phyloP scores from a whole-genome alignment of 2,888 invertebrate genomes.

The Tetragonisca angustula region DNA sequence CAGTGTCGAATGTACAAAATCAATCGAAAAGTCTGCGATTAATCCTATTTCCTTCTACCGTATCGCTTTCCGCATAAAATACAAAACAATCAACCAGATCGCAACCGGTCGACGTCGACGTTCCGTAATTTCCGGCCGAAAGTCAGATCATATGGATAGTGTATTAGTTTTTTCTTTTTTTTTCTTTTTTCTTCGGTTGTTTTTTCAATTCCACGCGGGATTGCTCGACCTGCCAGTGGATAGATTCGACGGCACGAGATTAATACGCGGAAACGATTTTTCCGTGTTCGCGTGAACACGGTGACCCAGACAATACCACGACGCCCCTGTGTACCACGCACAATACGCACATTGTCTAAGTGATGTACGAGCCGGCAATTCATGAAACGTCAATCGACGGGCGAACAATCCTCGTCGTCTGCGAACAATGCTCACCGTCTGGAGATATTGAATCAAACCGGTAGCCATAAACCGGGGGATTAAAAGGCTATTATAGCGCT shows the following conservation, averaged over 20 bases:
- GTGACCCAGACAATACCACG: constrained; percentile 48
- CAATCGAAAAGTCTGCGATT: background rate
- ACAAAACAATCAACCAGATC: background rate
- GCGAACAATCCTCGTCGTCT: constrained; percentile 47
- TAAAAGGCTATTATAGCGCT: constrained; percentile 31
- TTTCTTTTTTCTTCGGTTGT: too few species aligned
- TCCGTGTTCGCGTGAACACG: constrained; percentile 16
- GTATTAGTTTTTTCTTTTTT: constrained; percentile 13
- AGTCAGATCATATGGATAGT: constrained; percentile 7
- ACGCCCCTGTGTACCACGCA: constrained; percentile 43
- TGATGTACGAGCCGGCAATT: constrained; percentile 66
- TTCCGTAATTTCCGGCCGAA: constrained; percentile 24
- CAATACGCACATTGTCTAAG: constrained; percentile 69
- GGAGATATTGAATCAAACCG: constrained; percentile 32
- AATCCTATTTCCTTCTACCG: background rate
- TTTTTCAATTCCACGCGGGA: constrained; percentile 15
- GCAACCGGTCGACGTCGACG: constrained; percentile 1
- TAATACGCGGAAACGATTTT: constrained; percentile 54
- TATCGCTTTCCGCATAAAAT: background rate
- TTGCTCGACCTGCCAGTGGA: constrained; percentile 24
- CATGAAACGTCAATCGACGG: constrained; percentile 64
- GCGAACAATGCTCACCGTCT: constrained; percentile 37
- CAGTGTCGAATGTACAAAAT: background rate
- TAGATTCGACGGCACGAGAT: constrained; percentile 37
- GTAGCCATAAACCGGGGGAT: constrained; percentile 8